Conservation (phyloP, 2,113 vertebrate species). For the Geococcyx californianus region DNA sequence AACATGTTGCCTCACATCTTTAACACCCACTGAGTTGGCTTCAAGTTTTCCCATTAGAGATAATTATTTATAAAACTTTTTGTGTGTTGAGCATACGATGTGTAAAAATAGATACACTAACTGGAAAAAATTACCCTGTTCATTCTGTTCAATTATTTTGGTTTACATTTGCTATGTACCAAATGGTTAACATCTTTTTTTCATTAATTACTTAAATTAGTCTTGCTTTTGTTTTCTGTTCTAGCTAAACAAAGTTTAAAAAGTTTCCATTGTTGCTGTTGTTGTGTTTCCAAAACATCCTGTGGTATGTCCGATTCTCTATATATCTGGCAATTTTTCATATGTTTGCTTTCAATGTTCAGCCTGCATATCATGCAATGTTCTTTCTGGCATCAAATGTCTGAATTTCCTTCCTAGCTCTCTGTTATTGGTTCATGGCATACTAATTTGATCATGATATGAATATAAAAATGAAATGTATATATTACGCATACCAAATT, state of each 20-base stretch:
- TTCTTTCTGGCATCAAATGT: constrained; percentile 17
- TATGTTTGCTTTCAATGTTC: neutral
- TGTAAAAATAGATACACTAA: constrained; percentile 64
- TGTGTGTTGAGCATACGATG: constrained; percentile 27
- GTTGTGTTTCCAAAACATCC: constrained; percentile 69
- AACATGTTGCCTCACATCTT: constrained; percentile 6
- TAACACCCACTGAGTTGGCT: constrained; percentile 5
- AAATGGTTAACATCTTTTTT: constrained; percentile 67
- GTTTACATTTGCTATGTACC: constrained; percentile 43
- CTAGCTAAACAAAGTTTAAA: constrained; percentile 65
- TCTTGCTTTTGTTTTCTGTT: constrained; percentile 73
- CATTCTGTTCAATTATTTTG: constrained; percentile 51
- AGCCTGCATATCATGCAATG: neutral
- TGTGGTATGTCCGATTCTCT: constrained; percentile 28
- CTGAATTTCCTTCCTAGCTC: neutral
- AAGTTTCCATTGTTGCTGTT: constrained; percentile 70
- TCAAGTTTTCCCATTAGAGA: constrained; percentile 40
- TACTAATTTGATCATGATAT: neutral
- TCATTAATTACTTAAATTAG: constrained; percentile 74
- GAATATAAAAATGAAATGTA: constrained; percentile 13
- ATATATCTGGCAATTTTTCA: constrained; percentile 19
- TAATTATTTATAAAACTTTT: constrained; percentile 35
- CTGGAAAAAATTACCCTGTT: constrained; percentile 61
- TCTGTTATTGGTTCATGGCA: neutral
- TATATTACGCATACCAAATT: neutral